A percentile compares a stretch with the other conserved stretches of the same genome.
These are phyloP conservation scores for Nipponia nippon DNA, from an alignment of 2,113 vertebrate genomes.

Conservation along the genomic window DNA sequence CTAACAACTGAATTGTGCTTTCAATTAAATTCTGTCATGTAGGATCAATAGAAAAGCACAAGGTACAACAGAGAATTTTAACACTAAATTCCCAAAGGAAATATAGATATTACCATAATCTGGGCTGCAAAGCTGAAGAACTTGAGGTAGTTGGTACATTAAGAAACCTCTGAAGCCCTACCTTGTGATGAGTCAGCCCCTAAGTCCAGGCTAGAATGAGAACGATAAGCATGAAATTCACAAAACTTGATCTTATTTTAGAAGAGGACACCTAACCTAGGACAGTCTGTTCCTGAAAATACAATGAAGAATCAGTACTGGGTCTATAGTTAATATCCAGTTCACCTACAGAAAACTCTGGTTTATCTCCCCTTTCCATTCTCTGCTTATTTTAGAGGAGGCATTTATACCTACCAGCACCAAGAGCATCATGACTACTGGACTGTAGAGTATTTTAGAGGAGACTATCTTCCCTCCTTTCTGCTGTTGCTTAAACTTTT, in stretches of 20 bases:
- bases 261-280: background rate
- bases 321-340: background rate
- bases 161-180: background rate
- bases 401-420: background rate
- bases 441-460: background rate
- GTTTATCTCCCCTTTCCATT: background rate
- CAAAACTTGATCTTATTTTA: background rate
- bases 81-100: background rate
- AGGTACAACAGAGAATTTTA: background rate
- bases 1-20: background rate
- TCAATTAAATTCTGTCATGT: background rate
- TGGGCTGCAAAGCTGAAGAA: background rate
- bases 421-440: background rate
- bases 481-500: background rate
- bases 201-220: background rate
- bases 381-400: background rate
- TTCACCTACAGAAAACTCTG: background rate
- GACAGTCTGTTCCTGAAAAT: background rate
- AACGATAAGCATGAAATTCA: background rate
- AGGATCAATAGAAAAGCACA: background rate
- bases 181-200: background rate
- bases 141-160: rapidly evolving
- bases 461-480: background rate
- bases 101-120: background rate
- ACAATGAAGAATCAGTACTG: background rate